Conservation (phyloP, 2,113 vertebrate species). For the Callocephalon fimbriatum region DNA sequence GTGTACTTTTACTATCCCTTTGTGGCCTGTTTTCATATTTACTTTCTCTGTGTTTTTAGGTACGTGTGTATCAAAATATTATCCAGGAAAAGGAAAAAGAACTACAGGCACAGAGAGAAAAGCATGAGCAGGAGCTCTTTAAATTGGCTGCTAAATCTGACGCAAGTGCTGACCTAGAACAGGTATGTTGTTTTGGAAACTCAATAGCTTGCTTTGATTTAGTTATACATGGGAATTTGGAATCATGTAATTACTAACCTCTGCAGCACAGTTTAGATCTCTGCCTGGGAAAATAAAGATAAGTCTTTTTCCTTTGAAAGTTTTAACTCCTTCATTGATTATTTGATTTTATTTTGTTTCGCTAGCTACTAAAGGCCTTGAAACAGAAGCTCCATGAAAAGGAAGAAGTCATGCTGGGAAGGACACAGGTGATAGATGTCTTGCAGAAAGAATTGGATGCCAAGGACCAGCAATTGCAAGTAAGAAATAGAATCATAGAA, state of each 20-base stretch:
- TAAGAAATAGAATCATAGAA: conserved; percentile 45
- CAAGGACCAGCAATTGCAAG: conserved; percentile 83
- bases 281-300: background rate
- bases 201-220: background rate
- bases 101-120: conserved; percentile 78
- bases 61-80: conserved; percentile 86
- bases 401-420: conserved; percentile 89
- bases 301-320: background rate
- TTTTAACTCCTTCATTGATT: background rate
- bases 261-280: background rate
- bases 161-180: conserved; percentile 89
- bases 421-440: conserved; percentile 89
- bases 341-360: background rate
- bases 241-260: background rate
- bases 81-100: conserved; percentile 86
- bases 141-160: conserved; percentile 88
- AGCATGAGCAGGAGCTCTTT: conserved; percentile 90
- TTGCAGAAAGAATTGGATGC: conserved; percentile 88
- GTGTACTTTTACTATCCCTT: background rate
- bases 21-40: background rate
- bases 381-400: conserved; percentile 93
- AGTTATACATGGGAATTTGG: background rate
- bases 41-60: conserved; percentile 65
- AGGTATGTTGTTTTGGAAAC: conserved; percentile 75
- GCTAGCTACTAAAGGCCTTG: conserved; percentile 83